phyloP scores from a whole-genome alignment of 2,888 invertebrate genomes.

The Folsomia candida region DNA sequence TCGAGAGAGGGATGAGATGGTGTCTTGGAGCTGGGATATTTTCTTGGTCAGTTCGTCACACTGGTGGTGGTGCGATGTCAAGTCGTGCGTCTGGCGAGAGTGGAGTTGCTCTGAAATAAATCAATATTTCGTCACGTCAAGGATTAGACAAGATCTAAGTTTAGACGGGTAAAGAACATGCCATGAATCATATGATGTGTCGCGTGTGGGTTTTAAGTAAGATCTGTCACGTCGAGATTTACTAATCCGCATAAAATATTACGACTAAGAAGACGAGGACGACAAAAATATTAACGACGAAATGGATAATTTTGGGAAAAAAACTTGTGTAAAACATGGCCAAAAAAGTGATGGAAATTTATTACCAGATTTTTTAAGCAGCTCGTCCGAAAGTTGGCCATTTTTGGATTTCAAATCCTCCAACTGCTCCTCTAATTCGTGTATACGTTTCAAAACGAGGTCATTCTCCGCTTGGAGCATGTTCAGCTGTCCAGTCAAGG shows the following conservation, averaged over 20 bases:
- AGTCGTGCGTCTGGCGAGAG: constrained; percentile 26
- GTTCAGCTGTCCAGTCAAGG: constrained; percentile 64
- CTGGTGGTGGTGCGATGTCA: constrained; percentile 38
- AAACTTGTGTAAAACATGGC: too few relatives aligned
- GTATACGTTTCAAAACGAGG: constrained; percentile 61
- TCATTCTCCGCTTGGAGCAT: constrained; percentile 69
- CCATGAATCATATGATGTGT: too few relatives aligned
- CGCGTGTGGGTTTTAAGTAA: too few relatives aligned
- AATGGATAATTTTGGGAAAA: too few relatives aligned
- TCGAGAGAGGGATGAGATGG: constrained; percentile 52
- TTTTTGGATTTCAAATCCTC: constrained; percentile 62
- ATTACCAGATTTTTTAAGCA: constrained; percentile 62
- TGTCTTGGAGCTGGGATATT: constrained; percentile 55
- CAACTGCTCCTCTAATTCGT: constrained; percentile 64
- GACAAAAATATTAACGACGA: too few relatives aligned
- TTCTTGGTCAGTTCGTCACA: constrained; percentile 56
- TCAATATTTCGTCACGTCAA: neutral
- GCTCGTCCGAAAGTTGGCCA: constrained; percentile 61
- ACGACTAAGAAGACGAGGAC: too few relatives aligned
- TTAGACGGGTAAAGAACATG: too few relatives aligned
- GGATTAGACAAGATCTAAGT: too few relatives aligned
- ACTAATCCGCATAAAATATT: too few relatives aligned
- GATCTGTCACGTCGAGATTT: too few relatives aligned
- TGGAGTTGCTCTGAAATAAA: constrained; percentile 40
- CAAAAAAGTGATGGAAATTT: too few relatives aligned